These are phyloP conservation scores for Eremobia ochroleuca DNA, from an alignment of 2,888 invertebrate species.

Conservation along the genomic window DNA sequence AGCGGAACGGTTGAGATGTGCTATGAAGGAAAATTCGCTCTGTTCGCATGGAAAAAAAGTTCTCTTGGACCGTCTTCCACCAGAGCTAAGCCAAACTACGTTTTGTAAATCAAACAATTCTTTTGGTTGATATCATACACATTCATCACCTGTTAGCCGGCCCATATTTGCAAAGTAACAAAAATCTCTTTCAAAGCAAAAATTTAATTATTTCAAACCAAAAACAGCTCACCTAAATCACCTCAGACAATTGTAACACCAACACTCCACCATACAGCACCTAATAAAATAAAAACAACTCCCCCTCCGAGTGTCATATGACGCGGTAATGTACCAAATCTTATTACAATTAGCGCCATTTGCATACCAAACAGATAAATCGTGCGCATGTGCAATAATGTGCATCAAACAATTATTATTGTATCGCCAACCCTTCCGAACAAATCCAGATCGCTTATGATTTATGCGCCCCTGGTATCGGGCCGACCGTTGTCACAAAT, in stretches of 20 bases:
- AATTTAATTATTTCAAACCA: slow-evolving; percentile 14
- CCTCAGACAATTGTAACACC: slow-evolving; percentile 40
- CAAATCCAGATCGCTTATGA: slow-evolving; percentile 88
- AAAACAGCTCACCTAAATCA: slow-evolving; percentile 36
- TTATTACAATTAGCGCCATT: slow-evolving; percentile 88
- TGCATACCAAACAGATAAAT: slow-evolving; percentile 87
- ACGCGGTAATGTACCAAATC: slow-evolving; percentile 78
- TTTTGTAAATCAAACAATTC: background rate
- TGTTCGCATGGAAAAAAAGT: background rate
- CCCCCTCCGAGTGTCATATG: slow-evolving; percentile 67
- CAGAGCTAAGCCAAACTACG: background rate
- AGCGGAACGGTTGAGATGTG: background rate
- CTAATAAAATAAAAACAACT: slow-evolving; percentile 69
- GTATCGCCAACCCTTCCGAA: slow-evolving; percentile 73
- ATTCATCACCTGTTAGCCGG: background rate
- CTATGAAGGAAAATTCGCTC: background rate
- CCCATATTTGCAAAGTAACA: background rate
- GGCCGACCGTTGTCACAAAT: slow-evolving; percentile 73
- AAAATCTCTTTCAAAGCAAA: background rate
- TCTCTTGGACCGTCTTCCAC: background rate
- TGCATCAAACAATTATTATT: slow-evolving; percentile 72
- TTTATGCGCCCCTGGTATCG: slow-evolving; percentile 84
- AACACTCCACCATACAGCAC: slow-evolving; percentile 61
- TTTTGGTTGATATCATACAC: background rate
- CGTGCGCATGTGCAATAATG: slow-evolving; percentile 82